phyloP scores from a whole-genome alignment of 2,113 vertebrate species.

The Nicator chloris region DNA sequence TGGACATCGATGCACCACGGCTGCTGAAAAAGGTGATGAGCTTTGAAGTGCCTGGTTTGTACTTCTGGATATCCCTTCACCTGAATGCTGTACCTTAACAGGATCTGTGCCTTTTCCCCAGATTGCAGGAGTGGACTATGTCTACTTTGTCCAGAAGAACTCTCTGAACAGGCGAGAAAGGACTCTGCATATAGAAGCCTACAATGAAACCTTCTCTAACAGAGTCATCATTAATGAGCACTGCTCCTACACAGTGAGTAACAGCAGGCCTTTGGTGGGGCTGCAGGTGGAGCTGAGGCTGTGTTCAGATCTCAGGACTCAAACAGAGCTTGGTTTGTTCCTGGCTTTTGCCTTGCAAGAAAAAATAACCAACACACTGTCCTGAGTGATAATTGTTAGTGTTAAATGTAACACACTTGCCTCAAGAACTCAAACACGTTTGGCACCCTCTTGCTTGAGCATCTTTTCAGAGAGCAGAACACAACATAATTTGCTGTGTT shows the following conservation, averaged over 20 bases:
- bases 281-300: background rate
- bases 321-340: background rate
- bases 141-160: slow-evolving; percentile 96
- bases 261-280: background rate
- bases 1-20: slow-evolving; percentile 90
- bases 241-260: slow-evolving; percentile 93
- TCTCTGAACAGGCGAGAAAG: slow-evolving; percentile 88
- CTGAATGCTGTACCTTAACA: background rate
- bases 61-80: background rate
- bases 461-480: background rate
- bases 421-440: background rate
- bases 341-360: background rate
- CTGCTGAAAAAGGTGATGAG: slow-evolving; percentile 88
- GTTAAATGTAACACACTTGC: background rate
- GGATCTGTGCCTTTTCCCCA: slow-evolving; percentile 1
- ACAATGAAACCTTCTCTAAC: slow-evolving; percentile 95
- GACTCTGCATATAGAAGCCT: slow-evolving; percentile 92
- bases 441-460: slow-evolving; percentile 11
- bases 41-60: background rate
- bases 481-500: background rate
- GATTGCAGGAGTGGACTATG: slow-evolving; percentile 96
- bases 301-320: background rate
- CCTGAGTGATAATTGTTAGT: background rate
- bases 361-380: background rate
- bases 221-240: slow-evolving; percentile 91